Evolutionary conservation across 1,140 invertebrate species (phyloP).

Genomic region (Zelostemma sp.): DNA sequence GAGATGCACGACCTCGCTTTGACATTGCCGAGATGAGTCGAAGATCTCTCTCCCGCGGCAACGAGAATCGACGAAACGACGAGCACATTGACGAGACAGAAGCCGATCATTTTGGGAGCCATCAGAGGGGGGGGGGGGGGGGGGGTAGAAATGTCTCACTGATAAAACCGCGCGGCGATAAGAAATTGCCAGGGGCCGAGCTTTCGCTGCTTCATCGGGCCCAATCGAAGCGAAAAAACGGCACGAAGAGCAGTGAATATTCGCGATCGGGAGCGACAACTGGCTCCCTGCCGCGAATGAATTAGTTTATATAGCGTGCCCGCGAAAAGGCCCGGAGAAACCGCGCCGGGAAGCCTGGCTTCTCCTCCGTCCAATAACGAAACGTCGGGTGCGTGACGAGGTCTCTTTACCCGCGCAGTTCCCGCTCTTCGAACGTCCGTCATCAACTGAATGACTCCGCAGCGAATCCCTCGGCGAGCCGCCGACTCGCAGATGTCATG

Average conservation of each 20-base stretch:
- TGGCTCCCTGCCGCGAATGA: constrained; percentile 36
- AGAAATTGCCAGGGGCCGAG: no score
- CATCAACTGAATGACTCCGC: constrained; percentile 17
- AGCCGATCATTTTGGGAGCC: constrained; percentile 40
- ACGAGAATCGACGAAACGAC: constrained; percentile 32
- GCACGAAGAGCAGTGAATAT: not conserved
- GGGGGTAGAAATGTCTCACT: no score
- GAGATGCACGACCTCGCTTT: constrained; percentile 5
- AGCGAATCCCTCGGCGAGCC: not conserved
- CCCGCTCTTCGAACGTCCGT: constrained; percentile 8
- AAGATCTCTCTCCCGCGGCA: constrained; percentile 19
- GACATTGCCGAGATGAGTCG: constrained; percentile 11
- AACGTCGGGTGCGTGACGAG: constrained; percentile 63
- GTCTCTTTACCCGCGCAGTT: constrained; percentile 34
- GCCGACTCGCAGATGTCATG: constrained; percentile 48
- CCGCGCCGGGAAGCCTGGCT: constrained; percentile 50
- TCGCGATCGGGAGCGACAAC: constrained; percentile 41
- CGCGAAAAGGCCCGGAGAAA: constrained; percentile 50
- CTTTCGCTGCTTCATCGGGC: no score
- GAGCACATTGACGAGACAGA: constrained; percentile 21
- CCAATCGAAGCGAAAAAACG: not conserved
- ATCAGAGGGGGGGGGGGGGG: no score
- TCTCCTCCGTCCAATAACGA: constrained; percentile 59
- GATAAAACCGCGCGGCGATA: no score
- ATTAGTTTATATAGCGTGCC: constrained; percentile 63